A percentile compares a stretch with the other conserved stretches of the same genome.
Conservation (phyloP, 2,888 invertebrate species). For the Torymus texanus region DNA sequence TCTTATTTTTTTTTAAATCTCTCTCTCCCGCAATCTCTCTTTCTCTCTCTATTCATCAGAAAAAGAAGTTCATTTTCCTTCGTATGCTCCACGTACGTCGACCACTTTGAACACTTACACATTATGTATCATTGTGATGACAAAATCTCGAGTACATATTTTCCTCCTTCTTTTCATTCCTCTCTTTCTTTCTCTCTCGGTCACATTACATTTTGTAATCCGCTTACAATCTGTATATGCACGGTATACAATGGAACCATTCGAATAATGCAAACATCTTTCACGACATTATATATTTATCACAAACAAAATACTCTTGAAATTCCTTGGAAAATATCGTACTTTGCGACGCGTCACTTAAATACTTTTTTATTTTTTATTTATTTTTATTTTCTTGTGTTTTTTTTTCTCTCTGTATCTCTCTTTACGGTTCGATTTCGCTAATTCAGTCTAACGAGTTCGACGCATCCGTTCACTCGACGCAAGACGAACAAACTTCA, state of each 20-base stretch:
- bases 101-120: slow-evolving; percentile 8
- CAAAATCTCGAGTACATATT: slow-evolving; percentile 18
- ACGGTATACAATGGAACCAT: slow-evolving; percentile 53
- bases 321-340: slow-evolving; percentile 55
- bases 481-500: slow-evolving; percentile 20
- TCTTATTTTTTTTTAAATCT: not conserved
- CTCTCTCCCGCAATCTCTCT: not conserved
- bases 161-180: not conserved
- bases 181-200: not conserved
- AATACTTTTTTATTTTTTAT: slow-evolving; percentile 42
- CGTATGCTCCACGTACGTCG: not conserved
- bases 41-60: too few species aligned
- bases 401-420: not conserved
- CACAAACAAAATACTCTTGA: slow-evolving; percentile 57
- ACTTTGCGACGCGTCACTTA: slow-evolving; percentile 50
- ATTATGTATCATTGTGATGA: slow-evolving; percentile 14
- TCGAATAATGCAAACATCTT: slow-evolving; percentile 51
- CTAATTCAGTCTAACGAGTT: slow-evolving; percentile 56
- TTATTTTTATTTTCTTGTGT: not conserved
- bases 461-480: slow-evolving; percentile 35
- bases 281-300: slow-evolving; percentile 52
- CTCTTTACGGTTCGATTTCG: slow-evolving; percentile 41
- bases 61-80: slow-evolving; percentile 25
- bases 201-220: slow-evolving; percentile 53
- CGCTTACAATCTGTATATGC: slow-evolving; percentile 7